Base-by-base conservation (phyloP, 2,888 invertebrate species). In the Drymonia ruficornis region DNA sequence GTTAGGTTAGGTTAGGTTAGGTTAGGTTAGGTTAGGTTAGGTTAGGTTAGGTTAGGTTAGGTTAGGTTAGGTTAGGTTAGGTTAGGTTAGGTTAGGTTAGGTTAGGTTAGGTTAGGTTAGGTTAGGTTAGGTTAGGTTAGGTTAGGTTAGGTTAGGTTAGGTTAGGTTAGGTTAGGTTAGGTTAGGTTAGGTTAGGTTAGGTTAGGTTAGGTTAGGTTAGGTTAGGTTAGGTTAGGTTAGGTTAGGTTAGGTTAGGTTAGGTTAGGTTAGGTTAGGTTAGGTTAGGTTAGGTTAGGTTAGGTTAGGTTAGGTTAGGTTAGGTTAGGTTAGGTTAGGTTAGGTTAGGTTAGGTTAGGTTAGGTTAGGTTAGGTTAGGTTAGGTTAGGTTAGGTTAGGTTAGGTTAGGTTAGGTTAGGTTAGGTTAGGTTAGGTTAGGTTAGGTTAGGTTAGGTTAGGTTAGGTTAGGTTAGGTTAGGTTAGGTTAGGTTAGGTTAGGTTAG, bases 101-200 rank as follows among this genome's bases (percentile, higher is more conserved):
- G 64, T 64, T 64, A 64, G 64, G 64, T 64, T 64, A 64, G 64
- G 64, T 64, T 64, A 64, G 64, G 64, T 64, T 64, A 64, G 64
- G 64, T 50, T 50, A 64, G 64, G 64, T 64, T 63, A 63, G 63
- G 63, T 63, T 63, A 63, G 63, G 63, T 60, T 63, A 63, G 63
- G 63, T 63, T 59, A 56, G 58, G 58, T 63, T 59, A 63, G 59
- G 59, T 63, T 63, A 59, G 59, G 56, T 55, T 53, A 50, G 53
- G 50, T 56, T 53, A 50, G 53, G 50, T 55, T 52, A 49, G 55
- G 52, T 50, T 55, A 53, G 55, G 53, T 55, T 53, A 55, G 53
- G 53, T 53, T 53, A 55, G 50, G 53, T 63, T 59, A 59, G 59
- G 56, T 59, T 63, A 59, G 62, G 59, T 60, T 56, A 56, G 60